These are phyloP conservation scores for Rhyzopertha dominica DNA, from an alignment of 1,140 invertebrate genomes.

Conservation along the genomic window DNA sequence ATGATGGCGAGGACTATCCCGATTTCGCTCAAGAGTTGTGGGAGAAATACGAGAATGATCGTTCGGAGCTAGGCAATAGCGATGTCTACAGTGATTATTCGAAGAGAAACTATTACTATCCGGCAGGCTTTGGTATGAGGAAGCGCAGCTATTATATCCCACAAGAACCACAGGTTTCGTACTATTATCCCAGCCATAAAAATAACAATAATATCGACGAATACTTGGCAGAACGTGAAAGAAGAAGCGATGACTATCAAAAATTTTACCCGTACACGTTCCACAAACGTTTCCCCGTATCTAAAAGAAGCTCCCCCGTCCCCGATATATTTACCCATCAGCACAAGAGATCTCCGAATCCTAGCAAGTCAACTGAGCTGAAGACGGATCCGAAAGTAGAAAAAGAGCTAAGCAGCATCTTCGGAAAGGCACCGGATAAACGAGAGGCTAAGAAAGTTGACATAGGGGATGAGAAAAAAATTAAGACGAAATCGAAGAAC, in stretches of 20 bases:
- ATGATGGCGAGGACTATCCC: constrained; percentile 52
- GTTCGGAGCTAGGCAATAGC: constrained; percentile 11
- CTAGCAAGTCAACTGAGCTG: constrained; percentile 20
- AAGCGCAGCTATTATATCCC: constrained; percentile 28
- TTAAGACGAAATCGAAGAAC: constrained; percentile 10
- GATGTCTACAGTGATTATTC: constrained; percentile 11
- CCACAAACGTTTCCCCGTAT: constrained; percentile 57
- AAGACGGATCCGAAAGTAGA: constrained; percentile 48
- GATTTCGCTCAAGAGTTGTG: constrained; percentile 53
- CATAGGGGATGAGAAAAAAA: constrained; percentile 16
- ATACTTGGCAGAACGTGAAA: constrained; percentile 12
- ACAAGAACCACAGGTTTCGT: constrained; percentile 3
- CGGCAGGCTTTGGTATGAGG: constrained; percentile 30
- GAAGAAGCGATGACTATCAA: constrained; percentile 4
- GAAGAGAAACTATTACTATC: constrained; percentile 25
- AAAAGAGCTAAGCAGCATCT: constrained; percentile 53
- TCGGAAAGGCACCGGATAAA: constrained; percentile 37
- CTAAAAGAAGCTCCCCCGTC: constrained; percentile 53
- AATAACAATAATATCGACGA: constrained; percentile 18
- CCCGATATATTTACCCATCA: constrained; percentile 30
- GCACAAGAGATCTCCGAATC: constrained; percentile 33
- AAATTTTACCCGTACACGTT: constrained; percentile 14
- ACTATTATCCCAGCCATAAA: constrained; percentile 1
- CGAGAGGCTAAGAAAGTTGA: constrained; percentile 11
- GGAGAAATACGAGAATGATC: constrained; percentile 54